Evolutionary conservation across 2,888 invertebrate genomes (phyloP).

Genomic region (Artemia sp.): DNA sequence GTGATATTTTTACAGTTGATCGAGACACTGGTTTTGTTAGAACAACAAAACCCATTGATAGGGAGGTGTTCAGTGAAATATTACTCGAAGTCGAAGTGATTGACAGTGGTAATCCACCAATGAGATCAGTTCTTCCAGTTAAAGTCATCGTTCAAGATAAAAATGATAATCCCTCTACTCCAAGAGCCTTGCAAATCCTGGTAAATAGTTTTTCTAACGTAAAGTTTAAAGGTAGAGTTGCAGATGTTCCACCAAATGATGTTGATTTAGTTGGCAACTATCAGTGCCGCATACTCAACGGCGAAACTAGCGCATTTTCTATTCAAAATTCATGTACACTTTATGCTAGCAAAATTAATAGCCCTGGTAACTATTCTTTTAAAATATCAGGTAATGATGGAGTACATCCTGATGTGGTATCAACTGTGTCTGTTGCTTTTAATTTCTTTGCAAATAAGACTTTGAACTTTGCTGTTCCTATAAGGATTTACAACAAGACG

Average conservation of each 20-base stretch:
- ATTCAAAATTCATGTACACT: conserved; percentile 64
- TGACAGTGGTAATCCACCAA: conserved; percentile 66
- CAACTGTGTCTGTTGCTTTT: conserved; percentile 66
- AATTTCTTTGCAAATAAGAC: conserved; percentile 60
- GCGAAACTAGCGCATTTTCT: conserved; percentile 32
- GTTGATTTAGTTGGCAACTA: conserved; percentile 77
- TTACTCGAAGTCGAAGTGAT: conserved; percentile 63
- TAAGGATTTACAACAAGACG: conserved; percentile 53
- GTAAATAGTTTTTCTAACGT: conserved; percentile 46
- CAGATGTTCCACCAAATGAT: conserved; percentile 80
- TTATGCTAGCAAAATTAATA: conserved; percentile 45
- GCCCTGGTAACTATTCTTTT: conserved; percentile 37
- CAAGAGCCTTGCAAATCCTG: conserved; percentile 60
- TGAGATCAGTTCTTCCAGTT: conserved; percentile 61
- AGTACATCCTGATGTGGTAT: conserved; percentile 64
- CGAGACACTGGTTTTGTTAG: conserved; percentile 59
- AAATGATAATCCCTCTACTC: conserved; percentile 74
- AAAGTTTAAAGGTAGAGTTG: conserved; percentile 47
- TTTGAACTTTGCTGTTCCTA: conserved; percentile 60
- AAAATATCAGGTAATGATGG: conserved; percentile 78
- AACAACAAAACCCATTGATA: conserved; percentile 59
- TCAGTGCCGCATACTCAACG: conserved; percentile 52
- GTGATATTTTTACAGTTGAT: conserved; percentile 55
- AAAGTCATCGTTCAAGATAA: conserved; percentile 60
- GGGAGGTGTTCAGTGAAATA: conserved; percentile 57